Percentiles rank a stretch among this genome's conserved stretches.
Conservation (phyloP, 2,888 invertebrate species). For the Caenorhabditis sulstoni region DNA sequence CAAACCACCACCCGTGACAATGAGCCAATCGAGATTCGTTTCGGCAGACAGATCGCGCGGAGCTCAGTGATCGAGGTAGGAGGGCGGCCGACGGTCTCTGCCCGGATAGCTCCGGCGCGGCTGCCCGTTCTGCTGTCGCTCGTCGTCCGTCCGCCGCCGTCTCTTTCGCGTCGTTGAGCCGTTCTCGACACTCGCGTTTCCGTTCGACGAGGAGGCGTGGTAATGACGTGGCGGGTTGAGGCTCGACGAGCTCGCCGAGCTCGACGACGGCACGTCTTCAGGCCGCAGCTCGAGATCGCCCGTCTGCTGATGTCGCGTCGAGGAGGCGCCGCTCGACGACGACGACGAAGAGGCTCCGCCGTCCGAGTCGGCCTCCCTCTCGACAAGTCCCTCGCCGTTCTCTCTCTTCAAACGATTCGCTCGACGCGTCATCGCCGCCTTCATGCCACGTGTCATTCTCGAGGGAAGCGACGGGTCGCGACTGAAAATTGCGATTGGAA, state of each 20-base stretch:
- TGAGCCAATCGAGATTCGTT: too few species aligned
- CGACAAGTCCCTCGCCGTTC: not conserved
- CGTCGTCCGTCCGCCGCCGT: not conserved
- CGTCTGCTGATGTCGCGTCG: too few species aligned
- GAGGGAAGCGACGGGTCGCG: constrained; percentile 7
- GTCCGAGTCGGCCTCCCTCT: too few species aligned
- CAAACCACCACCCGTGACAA: too few species aligned
- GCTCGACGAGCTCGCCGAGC: not conserved
- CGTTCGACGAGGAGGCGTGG: too few species aligned
- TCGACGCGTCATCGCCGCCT: not conserved
- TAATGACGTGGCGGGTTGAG: too few species aligned
- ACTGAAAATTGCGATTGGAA: constrained; percentile 1
- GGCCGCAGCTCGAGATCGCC: too few species aligned
- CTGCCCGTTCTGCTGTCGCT: not conserved
- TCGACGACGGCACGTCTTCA: not conserved
- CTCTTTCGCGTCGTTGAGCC: not conserved
- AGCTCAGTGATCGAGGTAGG: not conserved
- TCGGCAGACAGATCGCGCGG: too few species aligned
- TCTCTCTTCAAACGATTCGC: not conserved
- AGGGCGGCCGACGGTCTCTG: not conserved
- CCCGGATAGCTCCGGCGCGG: constrained; percentile 7
- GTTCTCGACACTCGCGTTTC: too few species aligned
- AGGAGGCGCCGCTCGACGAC: too few species aligned
- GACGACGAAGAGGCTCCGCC: too few species aligned
- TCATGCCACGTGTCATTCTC: constrained; percentile 1